Evolutionary conservation across 2,797 vertebrate genomes (phyloP), one percentile per base, ranked within the genome.

Genomic region (Scyliorhinus canicula): DNA sequence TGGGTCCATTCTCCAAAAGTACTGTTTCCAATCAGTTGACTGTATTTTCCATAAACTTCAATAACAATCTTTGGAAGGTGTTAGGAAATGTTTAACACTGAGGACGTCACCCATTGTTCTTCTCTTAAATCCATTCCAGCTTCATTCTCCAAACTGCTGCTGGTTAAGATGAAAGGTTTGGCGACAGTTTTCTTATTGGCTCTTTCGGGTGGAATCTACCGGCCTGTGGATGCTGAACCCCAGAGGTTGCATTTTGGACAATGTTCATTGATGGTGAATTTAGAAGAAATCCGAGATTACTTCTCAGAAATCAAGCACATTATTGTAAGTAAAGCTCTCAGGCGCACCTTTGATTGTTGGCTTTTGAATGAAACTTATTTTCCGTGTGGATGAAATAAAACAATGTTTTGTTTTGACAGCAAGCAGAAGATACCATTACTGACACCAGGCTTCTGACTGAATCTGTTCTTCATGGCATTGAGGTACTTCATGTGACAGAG

Each of bases 371-470:
- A 47, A 47, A 47, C 7, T 24, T 35, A 47, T 47, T 47, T 82
- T 19, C 24, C 52, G 52, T 35, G 85, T 19, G 35, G 31, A 35
- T 88, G 52, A 31, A 65, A 91, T 91, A 26, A 65, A 67, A n/a
- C 14, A 7, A 12, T 44, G 6, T 65, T 40, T 67, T 47, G 60
- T 67, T 74, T 93, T 93, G 28, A 95, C 95, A 96, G 96, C 96
- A 96, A 96, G 95, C 95, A 4, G 60, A 95, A 95, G 96, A 96
- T 95, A 93, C 90, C 84, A 95, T 95, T 91, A 95, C 95, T 52
- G 95, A 96, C 52, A 67, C 93, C 47, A 96, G 96, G 95, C 95
- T 96, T 95, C 95, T 96, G 95, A 95, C 95, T 77, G 95, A 60
- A 2, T 95, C 95, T 0, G 77, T 95, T 19, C 96, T 96, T 95